Base-by-base conservation (phyloP, 2,113 vertebrate species). In the Oncorhynchus keta region DNA sequence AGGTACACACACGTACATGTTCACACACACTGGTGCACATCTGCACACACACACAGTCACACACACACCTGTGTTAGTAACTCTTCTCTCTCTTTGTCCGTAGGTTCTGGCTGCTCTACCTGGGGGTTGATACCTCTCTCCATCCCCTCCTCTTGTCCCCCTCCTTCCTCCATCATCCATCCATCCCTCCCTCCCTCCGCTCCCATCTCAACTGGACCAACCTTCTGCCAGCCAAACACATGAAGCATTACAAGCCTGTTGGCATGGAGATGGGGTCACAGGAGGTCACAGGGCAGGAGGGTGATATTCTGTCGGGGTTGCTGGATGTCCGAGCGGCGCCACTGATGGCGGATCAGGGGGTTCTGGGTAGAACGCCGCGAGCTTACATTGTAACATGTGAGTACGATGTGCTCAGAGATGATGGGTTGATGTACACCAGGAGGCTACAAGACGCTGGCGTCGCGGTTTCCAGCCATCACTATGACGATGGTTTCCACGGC, bases 381-480 rank as follows among this genome's bases (percentile, higher is more conserved):
- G 93, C 97, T 0, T 99, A 97, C 32, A 69, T 99, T 72, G 76
- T 99, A 77, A 98, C 96, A 0, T 96, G 97, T 3, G 97, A 99
- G 88, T 86, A 95, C 0, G 98, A 99, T 0, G 94, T 99, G 51
- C 82, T 99, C 80, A 92, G 97, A 73, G 98, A 99, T 0, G 98
- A 99, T 0, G 98, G 97, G 5, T 89, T 92, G 74, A 97, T 99
- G 97, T 98, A 98, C 1, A 95, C 88, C 0, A 90, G 85, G 68
- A 95, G 96, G 26, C 68, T 99, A 74, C 91, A 94, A 92, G 93
- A 91, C 0, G 95, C 93, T 0, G 97, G 96, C 0, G 95, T 99
- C 76, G 79, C 91, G 0, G 96, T 99, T 51, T 96, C 94, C 2
- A 90, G 85, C 0, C 95, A 95, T 12, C 94, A 99, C 90, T 95